Percentiles rank a stretch among this genome's conserved stretches.
Conservation (phyloP, 2,113 vertebrate genomes). For the Channa maculata region DNA sequence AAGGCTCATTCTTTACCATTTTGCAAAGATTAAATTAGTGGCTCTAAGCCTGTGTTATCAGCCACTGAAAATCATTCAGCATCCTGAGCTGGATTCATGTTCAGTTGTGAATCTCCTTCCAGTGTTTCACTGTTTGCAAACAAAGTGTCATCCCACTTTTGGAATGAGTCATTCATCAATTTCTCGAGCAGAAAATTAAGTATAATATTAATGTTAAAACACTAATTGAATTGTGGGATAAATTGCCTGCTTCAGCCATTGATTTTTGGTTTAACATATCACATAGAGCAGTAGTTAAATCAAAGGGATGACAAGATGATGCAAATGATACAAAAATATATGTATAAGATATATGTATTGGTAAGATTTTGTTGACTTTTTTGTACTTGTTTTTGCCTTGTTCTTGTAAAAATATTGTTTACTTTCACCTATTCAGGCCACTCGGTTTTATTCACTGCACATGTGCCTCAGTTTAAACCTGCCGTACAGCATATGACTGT, state of each 20-base stretch:
- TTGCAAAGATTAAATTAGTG: slow-evolving; percentile 42
- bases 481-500: too few relatives aligned
- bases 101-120: slow-evolving; percentile 2
- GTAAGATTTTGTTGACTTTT: too few relatives aligned
- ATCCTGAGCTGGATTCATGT: slow-evolving; percentile 11
- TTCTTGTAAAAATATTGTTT: too few relatives aligned
- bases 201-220: not conserved
- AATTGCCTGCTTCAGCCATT: not conserved
- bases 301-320: too few relatives aligned
- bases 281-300: too few relatives aligned
- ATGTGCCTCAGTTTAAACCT: too few relatives aligned
- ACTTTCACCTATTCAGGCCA: too few relatives aligned
- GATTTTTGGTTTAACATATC: not conserved
- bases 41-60: not conserved
- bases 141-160: slow-evolving; percentile 11
- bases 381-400: too few relatives aligned
- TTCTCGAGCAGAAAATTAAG: slow-evolving; percentile 7
- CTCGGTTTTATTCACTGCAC: too few relatives aligned
- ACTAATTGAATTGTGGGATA: not conserved
- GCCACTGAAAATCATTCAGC: slow-evolving; percentile 22
- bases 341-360: too few relatives aligned
- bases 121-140: slow-evolving; percentile 11
- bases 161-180: slow-evolving; percentile 10
- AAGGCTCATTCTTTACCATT: slow-evolving; percentile 16
- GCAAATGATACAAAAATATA: too few relatives aligned